Evolutionary conservation across 2,113 vertebrate species (phyloP).

Genomic region (Mormyrus lacerda): DNA sequence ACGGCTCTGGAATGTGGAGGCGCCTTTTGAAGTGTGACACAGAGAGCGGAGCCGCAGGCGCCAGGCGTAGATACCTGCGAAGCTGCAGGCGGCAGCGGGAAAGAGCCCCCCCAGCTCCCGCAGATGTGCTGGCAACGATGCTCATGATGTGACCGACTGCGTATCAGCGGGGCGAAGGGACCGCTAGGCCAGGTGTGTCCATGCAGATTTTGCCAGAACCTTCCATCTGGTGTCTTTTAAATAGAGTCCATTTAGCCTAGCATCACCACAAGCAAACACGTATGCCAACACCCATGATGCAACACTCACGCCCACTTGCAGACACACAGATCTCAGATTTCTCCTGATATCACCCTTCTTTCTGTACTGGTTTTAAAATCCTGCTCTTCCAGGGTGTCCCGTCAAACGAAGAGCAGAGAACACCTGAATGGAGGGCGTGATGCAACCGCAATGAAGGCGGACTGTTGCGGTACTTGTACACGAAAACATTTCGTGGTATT

Average conservation of each 20-base stretch:
- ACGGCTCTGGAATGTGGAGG: slow-evolving; percentile 67
- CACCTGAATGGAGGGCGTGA: neutral
- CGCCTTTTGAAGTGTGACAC: slow-evolving; percentile 67
- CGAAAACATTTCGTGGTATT: neutral
- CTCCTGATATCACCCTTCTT: neutral
- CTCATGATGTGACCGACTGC: neutral
- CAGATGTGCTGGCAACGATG: neutral
- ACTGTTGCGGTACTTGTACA: neutral
- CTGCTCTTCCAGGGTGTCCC: neutral
- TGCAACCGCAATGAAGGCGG: neutral
- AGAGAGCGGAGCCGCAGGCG: slow-evolving; percentile 66
- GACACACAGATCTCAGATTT: neutral
- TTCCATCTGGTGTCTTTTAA: neutral
- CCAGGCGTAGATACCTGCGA: slow-evolving; percentile 60
- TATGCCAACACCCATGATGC: neutral
- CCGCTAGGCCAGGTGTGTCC: neutral
- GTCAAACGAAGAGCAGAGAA: neutral
- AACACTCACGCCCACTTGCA: neutral
- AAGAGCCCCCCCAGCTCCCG: neutral
- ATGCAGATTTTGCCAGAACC: neutral
- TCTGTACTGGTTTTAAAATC: neutral
- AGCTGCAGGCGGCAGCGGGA: slow-evolving; percentile 64
- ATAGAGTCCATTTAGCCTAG: neutral
- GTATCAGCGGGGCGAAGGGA: neutral
- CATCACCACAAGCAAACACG: neutral